Conservation (phyloP, 2,113 vertebrate genomes). For the Thryonomys swinderianus region DNA sequence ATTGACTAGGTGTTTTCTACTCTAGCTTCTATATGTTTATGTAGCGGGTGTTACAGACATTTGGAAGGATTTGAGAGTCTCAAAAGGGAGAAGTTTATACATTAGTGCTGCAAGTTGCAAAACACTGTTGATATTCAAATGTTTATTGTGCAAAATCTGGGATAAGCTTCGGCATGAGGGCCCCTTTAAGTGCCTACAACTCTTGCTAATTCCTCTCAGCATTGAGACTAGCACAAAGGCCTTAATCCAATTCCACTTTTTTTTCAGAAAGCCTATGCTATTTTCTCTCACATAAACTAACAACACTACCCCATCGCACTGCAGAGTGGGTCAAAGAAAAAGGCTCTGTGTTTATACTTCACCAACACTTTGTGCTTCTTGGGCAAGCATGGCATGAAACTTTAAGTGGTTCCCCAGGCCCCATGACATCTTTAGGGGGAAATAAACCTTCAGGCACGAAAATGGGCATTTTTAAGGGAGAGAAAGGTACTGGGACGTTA, state of each 20-base stretch:
- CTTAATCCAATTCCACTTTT: conserved; percentile 99
- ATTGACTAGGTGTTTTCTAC: conserved; percentile 83
- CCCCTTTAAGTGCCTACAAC: conserved; percentile 99
- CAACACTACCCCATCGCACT: conserved; percentile 97
- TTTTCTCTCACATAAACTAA: conserved; percentile 99
- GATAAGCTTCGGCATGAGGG: conserved; percentile 99
- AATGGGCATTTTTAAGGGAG: conserved; percentile 80
- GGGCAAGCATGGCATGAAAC: conserved; percentile 94
- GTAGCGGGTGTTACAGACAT: conserved; percentile 89
- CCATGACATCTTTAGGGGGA: conserved; percentile 91
- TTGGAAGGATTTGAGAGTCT: conserved; percentile 94
- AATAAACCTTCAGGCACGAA: conserved; percentile 89
- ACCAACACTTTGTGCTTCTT: conserved; percentile 96
- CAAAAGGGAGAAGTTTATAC: conserved; percentile 99
- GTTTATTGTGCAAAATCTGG: conserved; percentile 99
- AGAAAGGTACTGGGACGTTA: conserved; percentile 86
- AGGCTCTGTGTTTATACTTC: conserved; percentile 97
- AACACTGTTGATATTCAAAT: conserved; percentile 99
- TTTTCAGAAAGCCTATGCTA: conserved; percentile 96
- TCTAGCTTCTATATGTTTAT: conserved; percentile 87
- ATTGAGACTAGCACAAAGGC: conserved; percentile 98
- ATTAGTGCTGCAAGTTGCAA: conserved; percentile 99
- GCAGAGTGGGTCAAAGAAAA: conserved; percentile 96
- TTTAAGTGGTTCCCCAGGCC: conserved; percentile 96
- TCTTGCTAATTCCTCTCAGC: conserved; percentile 99